Percentiles rank a stretch among this genome's conserved stretches.
Evolutionary conservation across 2,888 invertebrate genomes (phyloP).

Genomic region (Pecten maximus): DNA sequence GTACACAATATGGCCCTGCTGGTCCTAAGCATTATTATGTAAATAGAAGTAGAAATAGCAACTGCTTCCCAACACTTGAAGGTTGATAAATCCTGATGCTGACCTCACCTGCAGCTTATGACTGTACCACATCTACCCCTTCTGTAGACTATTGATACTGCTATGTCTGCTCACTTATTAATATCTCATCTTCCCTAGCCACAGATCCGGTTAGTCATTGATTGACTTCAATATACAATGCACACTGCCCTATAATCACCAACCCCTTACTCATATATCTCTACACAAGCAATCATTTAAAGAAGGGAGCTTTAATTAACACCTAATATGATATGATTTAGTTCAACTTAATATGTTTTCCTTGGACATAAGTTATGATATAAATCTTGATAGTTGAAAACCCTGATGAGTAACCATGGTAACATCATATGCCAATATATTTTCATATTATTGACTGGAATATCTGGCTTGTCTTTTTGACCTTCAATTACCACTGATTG

Average conservation of each 20-base stretch:
- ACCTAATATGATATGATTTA: not conserved
- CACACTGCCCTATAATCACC: not conserved
- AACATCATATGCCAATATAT: not conserved
- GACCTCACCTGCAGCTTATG: not conserved
- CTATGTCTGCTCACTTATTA: not conserved
- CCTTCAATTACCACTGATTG: too few species aligned
- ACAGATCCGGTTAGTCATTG: not conserved
- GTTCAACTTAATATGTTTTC: not conserved
- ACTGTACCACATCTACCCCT: not conserved
- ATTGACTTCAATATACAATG: not conserved
- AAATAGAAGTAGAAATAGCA: not conserved
- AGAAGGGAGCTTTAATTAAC: too few species aligned
- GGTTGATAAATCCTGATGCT: not conserved
- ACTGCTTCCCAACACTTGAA: not conserved
- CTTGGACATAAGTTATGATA: not conserved
- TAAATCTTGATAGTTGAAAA: not conserved
- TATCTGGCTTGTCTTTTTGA: too few species aligned
- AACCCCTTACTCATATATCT: not conserved
- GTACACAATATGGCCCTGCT: not conserved
- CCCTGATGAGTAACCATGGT: not conserved
- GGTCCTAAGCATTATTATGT: not conserved
- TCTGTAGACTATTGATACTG: not conserved
- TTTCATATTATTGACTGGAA: too few species aligned
- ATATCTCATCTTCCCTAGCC: not conserved
- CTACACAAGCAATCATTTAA: not conserved